Evolutionary conservation across 2,797 vertebrate genomes (phyloP), one percentile per base, ranked within the genome.

Genomic region (Euphonia xanthogaster): DNA sequence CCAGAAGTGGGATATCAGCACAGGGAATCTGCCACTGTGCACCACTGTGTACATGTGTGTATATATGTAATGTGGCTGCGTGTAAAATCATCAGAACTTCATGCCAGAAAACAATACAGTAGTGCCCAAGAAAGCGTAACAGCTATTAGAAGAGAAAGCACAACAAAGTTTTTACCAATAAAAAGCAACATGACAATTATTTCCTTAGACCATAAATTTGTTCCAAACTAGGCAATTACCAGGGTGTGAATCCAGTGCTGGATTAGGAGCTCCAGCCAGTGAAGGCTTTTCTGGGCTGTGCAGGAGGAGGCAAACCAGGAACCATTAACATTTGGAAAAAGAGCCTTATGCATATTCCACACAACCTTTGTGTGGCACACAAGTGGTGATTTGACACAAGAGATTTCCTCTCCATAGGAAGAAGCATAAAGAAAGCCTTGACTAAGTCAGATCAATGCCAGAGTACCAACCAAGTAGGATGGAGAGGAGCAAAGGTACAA

Each of bases 1-100:
- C 19, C 62, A 51, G 60, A 44, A 70, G 3, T 6, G 9, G 1
- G 7, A 14, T 31, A 30, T 11, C 47, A 11, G 42, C 33, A 6
- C 1, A 6, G 50, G 74, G 70, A 33, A 81, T n/a, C 45, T 74
- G 71, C 31, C 37, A 8, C 14, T 9, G 0, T 5, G 31, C 23
- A 35, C 27, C 24, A 10, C 35, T 13, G 24, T 16, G 18, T 28
- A 2, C 12, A 3, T 22, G 6, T 2, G 8, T 7, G 19, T 1
- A 3, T 7, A 14, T 23, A 9, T 10, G 14, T 1, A 3, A 14
- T 5, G n/a, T 7, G 45, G 45, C 27, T 13, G 2, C 20, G 3
- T 5, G 13, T 19, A 65, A 23, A 57, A 31, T 4, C 88, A 16
- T 20, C 63, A 35, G 39, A 48, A 58, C 42, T 51, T 40, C 0